Conservation (phyloP, 2,888 invertebrate species). For the Pseudococcus viburni region DNA sequence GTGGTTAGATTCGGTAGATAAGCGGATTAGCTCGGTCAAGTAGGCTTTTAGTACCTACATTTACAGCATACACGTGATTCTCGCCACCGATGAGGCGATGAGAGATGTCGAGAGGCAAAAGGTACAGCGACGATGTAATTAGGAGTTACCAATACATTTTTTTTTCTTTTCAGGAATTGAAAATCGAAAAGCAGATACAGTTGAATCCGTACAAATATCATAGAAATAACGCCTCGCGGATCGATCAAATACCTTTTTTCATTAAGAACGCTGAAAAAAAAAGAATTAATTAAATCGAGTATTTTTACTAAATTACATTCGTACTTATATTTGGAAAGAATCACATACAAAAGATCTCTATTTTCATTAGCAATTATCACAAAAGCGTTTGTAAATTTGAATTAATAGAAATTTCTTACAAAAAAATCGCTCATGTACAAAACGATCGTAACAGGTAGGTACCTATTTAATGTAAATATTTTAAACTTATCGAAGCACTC, state of each 20-base stretch:
- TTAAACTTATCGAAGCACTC: neutral
- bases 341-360: slow-evolving; percentile 24
- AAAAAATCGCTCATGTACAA: neutral
- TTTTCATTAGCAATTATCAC: slow-evolving; percentile 23
- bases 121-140: too few species aligned
- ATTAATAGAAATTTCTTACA: slow-evolving; percentile 2
- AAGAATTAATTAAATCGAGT: neutral
- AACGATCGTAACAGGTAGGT: too few species aligned
- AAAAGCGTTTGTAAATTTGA: slow-evolving; percentile 27
- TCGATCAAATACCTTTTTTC: neutral
- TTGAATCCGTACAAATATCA: neutral
- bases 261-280: too few species aligned
- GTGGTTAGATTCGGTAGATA: slow-evolving; percentile 32
- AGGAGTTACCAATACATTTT: too few species aligned
- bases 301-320: neutral
- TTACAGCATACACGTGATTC: neutral
- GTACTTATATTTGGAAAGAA: slow-evolving; percentile 28
- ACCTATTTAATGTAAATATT: neutral
- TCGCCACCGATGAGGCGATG: neutral
- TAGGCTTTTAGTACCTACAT: neutral
- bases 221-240: neutral
- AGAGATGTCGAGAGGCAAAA: too few species aligned
- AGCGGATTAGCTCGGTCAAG: slow-evolving; percentile 12
- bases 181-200: too few species aligned
- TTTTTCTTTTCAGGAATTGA: too few species aligned